A percentile compares a stretch with the other conserved stretches of the same genome.
phyloP scores from a whole-genome alignment of 2,888 invertebrate species.

The Belgica antarctica region DNA sequence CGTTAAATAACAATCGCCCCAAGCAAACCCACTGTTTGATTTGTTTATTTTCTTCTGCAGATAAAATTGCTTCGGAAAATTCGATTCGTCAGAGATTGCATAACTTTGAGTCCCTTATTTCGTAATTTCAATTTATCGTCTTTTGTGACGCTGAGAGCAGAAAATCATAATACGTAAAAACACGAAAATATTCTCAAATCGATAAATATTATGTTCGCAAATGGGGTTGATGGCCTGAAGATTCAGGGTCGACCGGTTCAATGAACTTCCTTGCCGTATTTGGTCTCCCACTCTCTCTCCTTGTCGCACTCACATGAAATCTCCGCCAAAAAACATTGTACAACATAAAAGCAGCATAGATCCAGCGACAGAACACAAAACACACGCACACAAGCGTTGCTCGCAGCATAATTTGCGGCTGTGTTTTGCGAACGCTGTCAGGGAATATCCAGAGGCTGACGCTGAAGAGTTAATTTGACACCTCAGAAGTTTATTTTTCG shows the following conservation, averaged over 20 bases:
- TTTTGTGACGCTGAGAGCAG: not conserved
- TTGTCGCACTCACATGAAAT: constrained; percentile 17
- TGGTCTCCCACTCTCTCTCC: not conserved
- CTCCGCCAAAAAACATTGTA: constrained; percentile 33
- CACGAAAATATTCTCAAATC: not conserved
- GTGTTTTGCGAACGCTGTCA: not conserved
- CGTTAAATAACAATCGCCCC: not conserved
- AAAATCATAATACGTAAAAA: not conserved
- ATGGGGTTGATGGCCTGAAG: constrained; percentile 20
- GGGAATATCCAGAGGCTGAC: no score
- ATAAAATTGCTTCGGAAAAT: no score
- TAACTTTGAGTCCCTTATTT: constrained; percentile 20
- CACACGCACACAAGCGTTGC: not conserved
- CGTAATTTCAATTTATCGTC: not conserved
- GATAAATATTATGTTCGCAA: constrained; percentile 17
- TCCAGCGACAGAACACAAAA: not conserved
- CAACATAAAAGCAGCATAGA: constrained; percentile 28
- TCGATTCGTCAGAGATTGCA: no score
- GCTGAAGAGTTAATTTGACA: no score
- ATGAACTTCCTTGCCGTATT: constrained; percentile 36
- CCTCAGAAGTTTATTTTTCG: no score
- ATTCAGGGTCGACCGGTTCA: constrained; percentile 39
- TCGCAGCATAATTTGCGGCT: not conserved
- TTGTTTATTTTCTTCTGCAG: not conserved
- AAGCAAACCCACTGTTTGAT: not conserved